Base-by-base conservation (phyloP, 2,113 vertebrate genomes). In the Paracanthobrama guichenoti region DNA sequence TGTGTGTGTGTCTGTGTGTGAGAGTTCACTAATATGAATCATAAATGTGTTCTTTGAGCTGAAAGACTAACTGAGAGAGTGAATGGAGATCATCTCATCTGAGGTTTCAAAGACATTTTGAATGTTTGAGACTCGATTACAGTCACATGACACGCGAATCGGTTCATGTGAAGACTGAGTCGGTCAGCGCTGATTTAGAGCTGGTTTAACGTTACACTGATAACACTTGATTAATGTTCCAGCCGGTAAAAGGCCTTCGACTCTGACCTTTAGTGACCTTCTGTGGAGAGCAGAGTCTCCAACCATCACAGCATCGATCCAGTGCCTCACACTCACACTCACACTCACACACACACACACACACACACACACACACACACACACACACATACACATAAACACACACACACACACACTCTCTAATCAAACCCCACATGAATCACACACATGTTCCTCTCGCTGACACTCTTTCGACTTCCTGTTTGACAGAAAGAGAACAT, bases 231-330 rank as follows among this genome's bases (percentile, higher is more conserved):
- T 46, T 72, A 72, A 72, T 24, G 69, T 24, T 72, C 39, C 42
- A 72, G 69, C 69, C 3, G 12, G 6, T 46, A 69, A 69, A 35
- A 72, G 42, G 39, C 35, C 39, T 24, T 22, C 0, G 22, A 18
- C 53, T 24, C 20, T 53, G 50, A 86, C 80, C 85, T 78, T 83
- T 62, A 72, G 64, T 72, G 74, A 83, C 73, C 80, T 60, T 53
- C 59, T 50, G 57, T 72, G 59, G 39, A 77, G 53, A 82, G 10
- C 31, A 67, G 64, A 31, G 18, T 35, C 64, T 67, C 31, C 31
- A 39, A 67, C 31, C 76, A 71, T 87, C 79, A 59, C 75, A 87
- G 62, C 86, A 79, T 64, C 73, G 42, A 67, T 55, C 50, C 79
- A 72, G 86, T 85, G 88, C 16, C 53, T 0, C 26, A 67, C 59